Base-by-base conservation (phyloP, 2,888 invertebrate genomes). In the Oxystoma pomonae region DNA sequence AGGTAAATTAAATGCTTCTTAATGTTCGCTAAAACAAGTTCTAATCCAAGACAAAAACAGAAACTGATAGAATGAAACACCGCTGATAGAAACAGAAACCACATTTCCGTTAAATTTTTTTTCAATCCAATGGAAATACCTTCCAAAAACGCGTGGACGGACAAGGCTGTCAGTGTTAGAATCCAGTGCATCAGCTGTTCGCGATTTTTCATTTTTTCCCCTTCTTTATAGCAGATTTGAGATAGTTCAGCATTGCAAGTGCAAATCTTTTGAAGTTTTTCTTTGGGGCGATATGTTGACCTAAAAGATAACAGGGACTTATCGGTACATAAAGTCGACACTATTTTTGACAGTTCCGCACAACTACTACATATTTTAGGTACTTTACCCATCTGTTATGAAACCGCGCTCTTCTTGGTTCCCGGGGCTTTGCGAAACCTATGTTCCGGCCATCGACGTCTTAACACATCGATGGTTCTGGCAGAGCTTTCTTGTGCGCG, bases 111-210 rank as follows among this genome's bases (percentile, higher is more conserved):
- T 19, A 53, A 19, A 19, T 53, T 53, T 19, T 3, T 53, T 53
- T 53, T 16, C 16, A 53, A 5, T 53, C 53, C 53, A 17, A 53
- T n/a, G 7, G 53, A 53, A 5, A 53, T 5, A 5, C 53, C 53
- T 19, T 53, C 53, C 7, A 53, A 16, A 16, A 53, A 53, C 3
- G 53, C 16, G n/a, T 53, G 53, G 7, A 19, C 7, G n/a, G 53
- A 3, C 19, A 53, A 7, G n/a, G 53, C 53, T 16, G 53, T 53
- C 7, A 53, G 17, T 3, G 53, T 53, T 16, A 53, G n/a, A 7
- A n/a, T 53, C 53, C 53, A 53, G 7, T 19, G 53, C 53, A 53
- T 53, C 3, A 53, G 53, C 7, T 19, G 53, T 53, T 58, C 55
- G 5, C 20, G n/a, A 5, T 17, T 52, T 16, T 58, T 58, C 12